phyloP scores from a whole-genome alignment of 1,140 invertebrate species.

The Hyphantria cunea region DNA sequence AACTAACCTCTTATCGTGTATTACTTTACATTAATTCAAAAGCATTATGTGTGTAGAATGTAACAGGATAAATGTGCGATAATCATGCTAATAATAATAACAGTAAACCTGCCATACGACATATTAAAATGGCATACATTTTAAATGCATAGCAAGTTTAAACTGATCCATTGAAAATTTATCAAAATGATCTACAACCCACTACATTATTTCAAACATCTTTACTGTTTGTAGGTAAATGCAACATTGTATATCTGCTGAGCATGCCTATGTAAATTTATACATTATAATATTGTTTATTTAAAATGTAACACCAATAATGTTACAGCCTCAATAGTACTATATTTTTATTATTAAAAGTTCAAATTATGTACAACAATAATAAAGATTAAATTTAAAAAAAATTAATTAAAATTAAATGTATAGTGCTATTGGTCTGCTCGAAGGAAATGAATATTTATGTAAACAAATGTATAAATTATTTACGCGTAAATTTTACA shows the following conservation, averaged over 20 bases:
- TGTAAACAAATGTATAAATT: not conserved
- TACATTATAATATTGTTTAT: not conserved
- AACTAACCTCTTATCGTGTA: not conserved
- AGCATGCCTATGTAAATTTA: conserved; percentile 11
- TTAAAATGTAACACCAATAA: conserved; percentile 7
- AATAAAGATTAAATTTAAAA: not conserved
- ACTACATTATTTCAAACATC: conserved; percentile 5
- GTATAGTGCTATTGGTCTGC: conserved; percentile 12
- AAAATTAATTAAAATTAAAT: too few relatives aligned
- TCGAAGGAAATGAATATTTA: conserved; percentile 7
- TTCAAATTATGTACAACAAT: not conserved
- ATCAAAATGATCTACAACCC: not conserved
- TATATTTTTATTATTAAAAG: not conserved
- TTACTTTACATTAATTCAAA: conserved; percentile 2
- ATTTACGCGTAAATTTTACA: too few relatives aligned
- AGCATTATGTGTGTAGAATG: conserved; percentile 20
- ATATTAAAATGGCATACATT: not conserved
- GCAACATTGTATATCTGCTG: conserved; percentile 1
- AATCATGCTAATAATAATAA: conserved; percentile 24
- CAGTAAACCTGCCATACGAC: conserved; percentile 3
- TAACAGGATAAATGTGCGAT: conserved; percentile 17
- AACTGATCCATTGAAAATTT: not conserved
- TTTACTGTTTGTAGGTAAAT: conserved; percentile 19
- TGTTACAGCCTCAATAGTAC: conserved; percentile 12
- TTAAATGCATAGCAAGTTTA: conserved; percentile 2